Evolutionary conservation across 2,888 invertebrate species (phyloP), one percentile per base, ranked within the genome.

Genomic region (Calameuta idolon): DNA sequence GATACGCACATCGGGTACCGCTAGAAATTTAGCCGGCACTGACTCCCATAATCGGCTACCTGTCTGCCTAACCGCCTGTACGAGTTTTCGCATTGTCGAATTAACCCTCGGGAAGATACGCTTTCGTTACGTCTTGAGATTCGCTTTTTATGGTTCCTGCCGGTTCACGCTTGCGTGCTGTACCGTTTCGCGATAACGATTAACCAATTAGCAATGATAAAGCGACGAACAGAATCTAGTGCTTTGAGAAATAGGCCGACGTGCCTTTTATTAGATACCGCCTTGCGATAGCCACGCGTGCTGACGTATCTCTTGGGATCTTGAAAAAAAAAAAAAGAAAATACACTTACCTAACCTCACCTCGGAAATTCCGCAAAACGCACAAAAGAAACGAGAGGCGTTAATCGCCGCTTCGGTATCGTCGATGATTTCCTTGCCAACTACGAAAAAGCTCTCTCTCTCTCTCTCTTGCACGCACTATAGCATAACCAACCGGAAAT

Each of bases 401-500:
- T 40, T 15, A 40, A 15, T 40, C 15, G 40, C 5, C 40, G 15
- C 4, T 31, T 2, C 23, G 23, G 55, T 23, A 23, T 55, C 55
- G 23, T 1, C 23, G 9, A 55, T 55, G 23, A 9, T 23, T 55
- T 55, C 23, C 55, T 55, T 55, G 55, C 55, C 55, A 55, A 55
- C 23, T 55, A 55, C 55, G 23, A 55, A 55, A 55, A 9, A 9
- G 68, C 73, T 76, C 40, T 75, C 74, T 77, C 69, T 34, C 11
- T 68, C 23, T 30, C 30, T 69, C 75, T 23, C 73, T 15, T 4
- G 3, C 73, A n/a, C 74, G 23, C 68, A 33, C 12, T 40, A 35
- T 69, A 68, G 30, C 34, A 9, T 55, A 55, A 5, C 5, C 55
- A 23, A 23, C 55, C 5, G 55, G 2, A 55, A 55, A 23, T 55